These are phyloP conservation scores for Ciconia maguari DNA, from an alignment of 2,113 vertebrate species.

Conservation along the genomic window DNA sequence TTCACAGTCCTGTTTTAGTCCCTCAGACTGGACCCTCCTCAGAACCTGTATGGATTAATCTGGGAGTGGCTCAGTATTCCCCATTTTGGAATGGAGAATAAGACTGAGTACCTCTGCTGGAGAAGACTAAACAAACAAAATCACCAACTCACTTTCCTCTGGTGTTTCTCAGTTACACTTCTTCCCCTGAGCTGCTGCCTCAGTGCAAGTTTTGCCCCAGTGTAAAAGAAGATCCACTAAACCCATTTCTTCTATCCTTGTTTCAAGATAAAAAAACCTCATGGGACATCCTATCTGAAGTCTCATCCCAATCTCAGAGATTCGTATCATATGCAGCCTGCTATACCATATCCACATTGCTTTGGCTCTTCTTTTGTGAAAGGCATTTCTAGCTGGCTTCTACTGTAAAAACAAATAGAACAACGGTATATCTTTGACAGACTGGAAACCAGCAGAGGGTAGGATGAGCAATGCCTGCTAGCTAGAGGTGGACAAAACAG, in stretches of 20 bases:
- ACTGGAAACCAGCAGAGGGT: constrained; percentile 47
- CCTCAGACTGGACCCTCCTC: not conserved
- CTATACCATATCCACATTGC: not conserved
- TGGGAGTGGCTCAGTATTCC: not conserved
- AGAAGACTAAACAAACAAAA: not conserved
- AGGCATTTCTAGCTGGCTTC: not conserved
- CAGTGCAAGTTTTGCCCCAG: not conserved
- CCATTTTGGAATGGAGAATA: not conserved
- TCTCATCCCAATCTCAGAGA: not conserved
- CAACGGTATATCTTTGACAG: constrained; percentile 2
- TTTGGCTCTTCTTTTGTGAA: not conserved
- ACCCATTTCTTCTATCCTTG: not conserved
- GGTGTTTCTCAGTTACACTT: not conserved
- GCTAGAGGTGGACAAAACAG: not conserved
- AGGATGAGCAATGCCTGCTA: not conserved
- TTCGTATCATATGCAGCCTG: not conserved
- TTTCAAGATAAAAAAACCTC: not conserved
- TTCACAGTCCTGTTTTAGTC: not conserved
- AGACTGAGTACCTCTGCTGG: not conserved
- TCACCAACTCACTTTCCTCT: not conserved
- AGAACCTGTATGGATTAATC: not conserved
- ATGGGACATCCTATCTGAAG: not conserved
- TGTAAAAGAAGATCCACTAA: not conserved
- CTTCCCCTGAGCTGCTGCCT: not conserved
- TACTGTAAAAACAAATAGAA: not conserved